Evolutionary conservation across 2,113 vertebrate genomes (phyloP).

Genomic region (Agelaius phoeniceus): DNA sequence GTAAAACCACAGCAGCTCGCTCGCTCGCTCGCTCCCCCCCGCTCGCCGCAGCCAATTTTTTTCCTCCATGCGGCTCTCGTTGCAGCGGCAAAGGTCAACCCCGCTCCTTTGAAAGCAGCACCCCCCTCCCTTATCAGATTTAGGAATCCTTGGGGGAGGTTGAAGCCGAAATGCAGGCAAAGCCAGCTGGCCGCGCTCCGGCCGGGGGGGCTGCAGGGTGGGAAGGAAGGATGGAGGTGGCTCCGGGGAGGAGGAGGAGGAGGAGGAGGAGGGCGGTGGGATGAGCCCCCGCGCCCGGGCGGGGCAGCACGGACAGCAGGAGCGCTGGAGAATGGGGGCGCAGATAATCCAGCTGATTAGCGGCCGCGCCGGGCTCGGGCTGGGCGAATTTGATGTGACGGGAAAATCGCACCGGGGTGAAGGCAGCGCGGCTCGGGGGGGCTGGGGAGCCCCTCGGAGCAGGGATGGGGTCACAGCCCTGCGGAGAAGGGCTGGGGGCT

Average conservation of each 20-base stretch:
- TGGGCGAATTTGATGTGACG: background rate
- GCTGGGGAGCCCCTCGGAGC: background rate
- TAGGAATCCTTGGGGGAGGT: constrained; percentile 52
- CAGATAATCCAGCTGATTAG: background rate
- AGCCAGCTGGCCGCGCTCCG: constrained; percentile 3
- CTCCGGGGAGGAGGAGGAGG: background rate
- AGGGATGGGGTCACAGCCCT: background rate
- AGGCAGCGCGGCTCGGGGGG: background rate
- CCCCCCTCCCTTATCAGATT: constrained; percentile 56
- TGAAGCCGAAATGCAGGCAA: constrained; percentile 9
- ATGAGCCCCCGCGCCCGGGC: background rate
- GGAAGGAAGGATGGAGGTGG: background rate
- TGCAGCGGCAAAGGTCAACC: constrained; percentile 69
- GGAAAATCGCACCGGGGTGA: background rate
- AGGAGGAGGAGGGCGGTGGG: background rate
- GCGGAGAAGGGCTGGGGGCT: background rate
- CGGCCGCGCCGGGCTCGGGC: background rate
- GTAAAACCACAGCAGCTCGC: constrained; percentile 58
- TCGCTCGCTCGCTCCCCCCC: background rate
- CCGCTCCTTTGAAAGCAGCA: constrained; percentile 55
- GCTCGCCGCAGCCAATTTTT: constrained; percentile 43
- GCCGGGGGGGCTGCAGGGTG: background rate
- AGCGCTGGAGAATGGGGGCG: constrained; percentile 12
- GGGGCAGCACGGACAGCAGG: background rate
- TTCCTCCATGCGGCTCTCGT: constrained; percentile 49